These are phyloP conservation scores for Zophobas morio DNA, from an alignment of 1,140 invertebrate species.

Conservation along the genomic window DNA sequence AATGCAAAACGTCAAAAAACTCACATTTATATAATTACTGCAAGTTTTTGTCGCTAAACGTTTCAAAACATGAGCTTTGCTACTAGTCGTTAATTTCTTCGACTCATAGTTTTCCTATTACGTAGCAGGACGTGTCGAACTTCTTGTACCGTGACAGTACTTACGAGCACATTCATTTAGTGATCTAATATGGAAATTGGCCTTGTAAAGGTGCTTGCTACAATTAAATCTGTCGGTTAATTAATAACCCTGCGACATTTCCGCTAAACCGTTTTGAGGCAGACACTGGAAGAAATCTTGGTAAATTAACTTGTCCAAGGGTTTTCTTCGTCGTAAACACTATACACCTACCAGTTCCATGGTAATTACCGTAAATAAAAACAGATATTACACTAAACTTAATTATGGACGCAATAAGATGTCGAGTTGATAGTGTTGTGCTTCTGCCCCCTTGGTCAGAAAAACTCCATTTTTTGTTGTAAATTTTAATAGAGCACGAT, in stretches of 20 bases:
- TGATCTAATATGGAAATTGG: conserved; percentile 39
- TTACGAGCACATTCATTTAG: conserved; percentile 39
- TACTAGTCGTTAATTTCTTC: background rate
- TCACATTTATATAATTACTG: no score
- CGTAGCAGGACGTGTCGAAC: conserved; percentile 6
- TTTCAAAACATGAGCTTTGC: background rate
- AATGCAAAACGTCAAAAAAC: no score
- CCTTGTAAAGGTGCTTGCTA: conserved; percentile 45
- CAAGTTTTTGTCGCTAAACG: no score
- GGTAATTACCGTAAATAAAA: conserved; percentile 40
- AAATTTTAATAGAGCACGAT: conserved; percentile 33
- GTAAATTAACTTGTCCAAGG: conserved; percentile 37
- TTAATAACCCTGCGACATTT: conserved; percentile 44
- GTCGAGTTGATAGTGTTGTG: conserved; percentile 4
- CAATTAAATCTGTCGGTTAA: conserved; percentile 47
- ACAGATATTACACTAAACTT: conserved; percentile 34
- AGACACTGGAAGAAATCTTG: conserved; percentile 24
- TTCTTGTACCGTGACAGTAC: conserved; percentile 17
- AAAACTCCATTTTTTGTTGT: conserved; percentile 13
- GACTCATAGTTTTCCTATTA: background rate
- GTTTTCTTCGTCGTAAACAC: conserved; percentile 34
- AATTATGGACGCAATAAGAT: conserved; percentile 31
- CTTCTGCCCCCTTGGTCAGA: background rate
- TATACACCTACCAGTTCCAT: conserved; percentile 22
- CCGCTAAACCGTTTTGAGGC: conserved; percentile 28